Conservation (phyloP, 2,113 vertebrate species). For the Eptesicus fuscus region DNA sequence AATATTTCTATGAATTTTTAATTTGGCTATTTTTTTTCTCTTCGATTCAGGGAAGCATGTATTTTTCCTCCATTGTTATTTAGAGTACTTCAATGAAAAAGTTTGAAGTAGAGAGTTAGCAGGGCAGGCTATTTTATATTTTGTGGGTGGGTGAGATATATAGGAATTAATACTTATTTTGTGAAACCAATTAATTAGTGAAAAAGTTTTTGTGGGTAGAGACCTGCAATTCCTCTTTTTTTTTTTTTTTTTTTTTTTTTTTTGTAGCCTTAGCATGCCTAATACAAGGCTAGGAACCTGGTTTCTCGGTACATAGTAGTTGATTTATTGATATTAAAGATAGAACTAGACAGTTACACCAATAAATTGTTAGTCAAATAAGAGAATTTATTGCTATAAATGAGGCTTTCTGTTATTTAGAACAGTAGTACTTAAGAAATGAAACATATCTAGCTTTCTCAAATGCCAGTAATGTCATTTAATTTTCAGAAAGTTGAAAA, state of each 20-base stretch:
- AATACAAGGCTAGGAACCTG: neutral
- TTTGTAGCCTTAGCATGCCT: neutral
- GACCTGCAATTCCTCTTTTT: neutral
- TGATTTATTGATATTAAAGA: neutral
- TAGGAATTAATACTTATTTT: neutral
- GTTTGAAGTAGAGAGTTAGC: neutral
- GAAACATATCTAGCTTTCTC: neutral
- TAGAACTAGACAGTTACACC: neutral
- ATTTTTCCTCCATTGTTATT: neutral
- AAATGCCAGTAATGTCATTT: neutral
- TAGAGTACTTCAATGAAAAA: neutral
- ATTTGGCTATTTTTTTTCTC: neutral
- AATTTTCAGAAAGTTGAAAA: neutral
- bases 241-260: too few relatives aligned
- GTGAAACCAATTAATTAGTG: neutral
- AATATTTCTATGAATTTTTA: neutral
- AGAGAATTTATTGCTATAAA: neutral
- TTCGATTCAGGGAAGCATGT: neutral
- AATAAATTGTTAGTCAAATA: neutral
- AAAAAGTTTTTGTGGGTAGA: neutral
- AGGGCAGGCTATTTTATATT: neutral
- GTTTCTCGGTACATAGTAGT: neutral
- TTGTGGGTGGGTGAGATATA: neutral
- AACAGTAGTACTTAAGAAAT: neutral
- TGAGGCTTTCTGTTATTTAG: neutral